phyloP scores from a whole-genome alignment of 2,113 vertebrate genomes.

The Tragelaphus strepsiceros region DNA sequence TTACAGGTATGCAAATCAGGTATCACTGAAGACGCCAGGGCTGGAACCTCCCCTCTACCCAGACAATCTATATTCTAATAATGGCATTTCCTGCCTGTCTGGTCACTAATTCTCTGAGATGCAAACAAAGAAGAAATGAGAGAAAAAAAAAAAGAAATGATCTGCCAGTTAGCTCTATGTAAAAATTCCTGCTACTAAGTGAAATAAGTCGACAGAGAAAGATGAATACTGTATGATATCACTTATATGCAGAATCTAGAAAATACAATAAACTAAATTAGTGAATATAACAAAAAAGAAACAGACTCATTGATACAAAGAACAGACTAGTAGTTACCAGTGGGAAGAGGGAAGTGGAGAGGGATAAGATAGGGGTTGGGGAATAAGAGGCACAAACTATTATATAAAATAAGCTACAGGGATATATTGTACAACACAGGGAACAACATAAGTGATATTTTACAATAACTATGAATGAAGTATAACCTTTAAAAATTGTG shows the following conservation, averaged over 20 bases:
- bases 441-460: not conserved
- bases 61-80: conserved; percentile 21
- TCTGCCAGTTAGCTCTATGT: not conserved
- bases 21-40: not conserved
- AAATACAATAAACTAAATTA: not conserved
- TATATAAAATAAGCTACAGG: not conserved
- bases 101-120: not conserved
- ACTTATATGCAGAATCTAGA: not conserved
- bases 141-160: not conserved
- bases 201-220: not conserved
- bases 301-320: not conserved
- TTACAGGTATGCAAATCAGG: conserved; percentile 33
- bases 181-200: conserved; percentile 22
- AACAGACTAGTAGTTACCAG: not conserved
- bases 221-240: not conserved
- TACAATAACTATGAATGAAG: not conserved
- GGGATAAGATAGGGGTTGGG: not conserved
- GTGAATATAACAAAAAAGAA: not conserved
- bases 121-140: conserved; percentile 42
- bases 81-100: conserved; percentile 47
- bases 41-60: not conserved
- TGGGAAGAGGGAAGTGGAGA: not conserved
- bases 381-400: not conserved
- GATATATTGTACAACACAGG: not conserved
- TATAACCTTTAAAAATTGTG: not conserved